Evolutionary conservation across 1,140 invertebrate genomes (phyloP).

Genomic region (Orussus abietinus): DNA sequence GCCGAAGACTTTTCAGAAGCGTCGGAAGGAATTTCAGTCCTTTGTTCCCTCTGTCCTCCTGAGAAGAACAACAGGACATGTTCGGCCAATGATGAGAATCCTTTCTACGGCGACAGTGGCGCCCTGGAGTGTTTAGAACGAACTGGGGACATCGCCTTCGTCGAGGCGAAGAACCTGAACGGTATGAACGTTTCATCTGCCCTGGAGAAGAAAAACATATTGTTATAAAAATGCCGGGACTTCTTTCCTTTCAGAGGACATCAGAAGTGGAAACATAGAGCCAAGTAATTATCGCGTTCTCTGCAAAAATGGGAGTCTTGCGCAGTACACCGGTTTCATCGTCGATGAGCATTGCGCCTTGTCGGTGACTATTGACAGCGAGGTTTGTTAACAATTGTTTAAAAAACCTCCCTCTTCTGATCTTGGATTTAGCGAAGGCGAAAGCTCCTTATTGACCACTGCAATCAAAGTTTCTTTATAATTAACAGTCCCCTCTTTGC

Average conservation of each 20-base stretch:
- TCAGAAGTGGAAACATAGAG: slow-evolving; percentile 10
- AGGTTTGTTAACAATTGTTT: slow-evolving; percentile 57
- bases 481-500: too few relatives aligned
- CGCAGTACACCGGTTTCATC: slow-evolving; percentile 46
- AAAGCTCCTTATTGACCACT: too few relatives aligned
- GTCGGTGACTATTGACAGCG: slow-evolving; percentile 57
- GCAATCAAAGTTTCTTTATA: too few relatives aligned
- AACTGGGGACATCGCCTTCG: slow-evolving; percentile 59
- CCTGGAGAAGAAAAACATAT: neutral
- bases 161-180: slow-evolving; percentile 53
- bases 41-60: slow-evolving; percentile 37
- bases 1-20: too few relatives aligned
- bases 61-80: slow-evolving; percentile 37
- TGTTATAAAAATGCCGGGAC: neutral
- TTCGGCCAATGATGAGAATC: slow-evolving; percentile 47
- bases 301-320: slow-evolving; percentile 59
- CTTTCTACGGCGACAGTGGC: slow-evolving; percentile 65
- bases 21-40: slow-evolving; percentile 18
- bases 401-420: too few relatives aligned
- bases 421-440: slow-evolving; percentile 23
- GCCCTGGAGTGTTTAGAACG: slow-evolving; percentile 56
- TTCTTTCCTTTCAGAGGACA: slow-evolving; percentile 5
- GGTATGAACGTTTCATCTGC: slow-evolving; percentile 31
- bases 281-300: slow-evolving; percentile 49
- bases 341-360: slow-evolving; percentile 57